phyloP scores from a whole-genome alignment of 1,140 invertebrate species.

The Bombyx mandarina region DNA sequence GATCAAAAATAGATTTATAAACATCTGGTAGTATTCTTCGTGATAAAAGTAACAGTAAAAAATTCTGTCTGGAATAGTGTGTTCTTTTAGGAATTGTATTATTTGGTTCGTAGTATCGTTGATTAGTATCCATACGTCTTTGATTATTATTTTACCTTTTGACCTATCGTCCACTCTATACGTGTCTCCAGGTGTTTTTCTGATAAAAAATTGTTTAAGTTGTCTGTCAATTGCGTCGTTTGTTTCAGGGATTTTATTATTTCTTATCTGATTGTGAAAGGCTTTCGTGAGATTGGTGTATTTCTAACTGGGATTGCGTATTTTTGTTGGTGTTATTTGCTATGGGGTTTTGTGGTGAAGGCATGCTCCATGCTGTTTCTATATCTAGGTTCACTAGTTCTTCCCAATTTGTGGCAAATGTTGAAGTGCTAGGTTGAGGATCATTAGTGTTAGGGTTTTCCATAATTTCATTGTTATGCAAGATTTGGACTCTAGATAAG shows the following conservation, averaged over 20 bases:
- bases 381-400: slow-evolving; percentile 6
- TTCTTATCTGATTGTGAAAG: not conserved
- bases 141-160: slow-evolving; percentile 22
- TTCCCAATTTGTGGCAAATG: not conserved
- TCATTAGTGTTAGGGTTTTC: slow-evolving; percentile 1
- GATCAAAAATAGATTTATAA: too few relatives aligned
- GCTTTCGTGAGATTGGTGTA: not conserved
- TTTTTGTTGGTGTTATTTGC: too few relatives aligned
- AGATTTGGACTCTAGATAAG: slow-evolving; percentile 1
- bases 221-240: slow-evolving; percentile 24
- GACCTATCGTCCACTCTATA: slow-evolving; percentile 6
- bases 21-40: slow-evolving; percentile 13
- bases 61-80: slow-evolving; percentile 20
- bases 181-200: slow-evolving; percentile 16
- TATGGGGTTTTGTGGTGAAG: not conserved
- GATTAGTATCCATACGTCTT: slow-evolving; percentile 24
- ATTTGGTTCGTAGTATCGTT: slow-evolving; percentile 13
- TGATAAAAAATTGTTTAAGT: slow-evolving; percentile 21
- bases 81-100: too few relatives aligned
- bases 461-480: slow-evolving; percentile 4
- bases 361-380: slow-evolving; percentile 5
- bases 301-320: not conserved
- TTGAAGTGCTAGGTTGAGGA: slow-evolving; percentile 11
- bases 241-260: slow-evolving; percentile 14
- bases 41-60: slow-evolving; percentile 26